These are phyloP conservation scores for Laterallus jamaicensis DNA, from an alignment of 2,113 vertebrate genomes.

Conservation along the genomic window DNA sequence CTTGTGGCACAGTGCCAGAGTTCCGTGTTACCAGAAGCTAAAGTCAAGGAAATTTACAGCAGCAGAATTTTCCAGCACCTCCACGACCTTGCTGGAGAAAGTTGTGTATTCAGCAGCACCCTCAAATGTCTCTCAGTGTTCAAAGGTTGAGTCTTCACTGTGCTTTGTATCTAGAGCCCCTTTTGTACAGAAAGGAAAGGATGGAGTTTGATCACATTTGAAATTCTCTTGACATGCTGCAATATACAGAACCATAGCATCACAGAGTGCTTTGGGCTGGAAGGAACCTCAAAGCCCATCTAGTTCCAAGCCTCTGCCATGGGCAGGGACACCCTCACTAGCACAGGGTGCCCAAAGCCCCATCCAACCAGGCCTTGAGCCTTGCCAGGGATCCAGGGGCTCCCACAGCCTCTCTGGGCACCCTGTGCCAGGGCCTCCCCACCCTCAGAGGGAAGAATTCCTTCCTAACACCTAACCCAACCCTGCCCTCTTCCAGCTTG, in stretches of 20 bases:
- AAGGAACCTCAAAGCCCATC: too few species aligned
- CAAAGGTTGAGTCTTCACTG: background rate
- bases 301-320: too few species aligned
- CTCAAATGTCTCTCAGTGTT: background rate
- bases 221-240: background rate
- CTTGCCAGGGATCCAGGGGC: too few species aligned
- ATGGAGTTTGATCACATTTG: background rate
- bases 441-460: too few species aligned
- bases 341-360: too few species aligned
- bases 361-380: too few species aligned
- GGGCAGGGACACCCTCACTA: too few species aligned
- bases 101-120: background rate
- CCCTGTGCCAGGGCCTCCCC: too few species aligned
- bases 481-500: too few species aligned
- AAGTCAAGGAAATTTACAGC: constrained; percentile 28
- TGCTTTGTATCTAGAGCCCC: background rate
- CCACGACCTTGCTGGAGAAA: constrained; percentile 23
- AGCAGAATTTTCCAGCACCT: background rate
- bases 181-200: background rate
- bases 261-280: too few species aligned
- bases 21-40: constrained; percentile 20
- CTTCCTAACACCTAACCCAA: too few species aligned
- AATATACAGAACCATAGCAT: background rate
- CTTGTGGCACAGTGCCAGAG: background rate
- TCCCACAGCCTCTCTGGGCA: too few species aligned